phyloP scores from a whole-genome alignment of 2,888 invertebrate species.

The Timema podura region DNA sequence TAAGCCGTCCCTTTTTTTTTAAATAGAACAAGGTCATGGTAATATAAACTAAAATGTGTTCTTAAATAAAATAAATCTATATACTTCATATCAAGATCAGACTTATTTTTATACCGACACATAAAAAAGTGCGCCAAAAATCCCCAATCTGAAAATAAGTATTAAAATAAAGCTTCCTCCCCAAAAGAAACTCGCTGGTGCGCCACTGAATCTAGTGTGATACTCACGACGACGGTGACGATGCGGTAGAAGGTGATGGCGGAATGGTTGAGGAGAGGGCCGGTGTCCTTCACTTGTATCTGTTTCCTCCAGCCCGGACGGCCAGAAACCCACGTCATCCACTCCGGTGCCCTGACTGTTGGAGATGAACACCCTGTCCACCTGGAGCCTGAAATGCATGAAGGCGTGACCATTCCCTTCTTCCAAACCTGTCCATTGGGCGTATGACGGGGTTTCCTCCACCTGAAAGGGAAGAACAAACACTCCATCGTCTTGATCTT shows the following conservation, averaged over 20 bases:
- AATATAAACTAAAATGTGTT: neutral
- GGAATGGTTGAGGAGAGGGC: slow-evolving; percentile 67
- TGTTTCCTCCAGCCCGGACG: slow-evolving; percentile 65
- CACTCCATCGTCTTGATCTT: no score
- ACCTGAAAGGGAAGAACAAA: slow-evolving; percentile 32
- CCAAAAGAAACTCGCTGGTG: no score
- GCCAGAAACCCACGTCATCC: slow-evolving; percentile 69
- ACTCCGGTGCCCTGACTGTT: slow-evolving; percentile 70
- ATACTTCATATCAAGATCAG: neutral
- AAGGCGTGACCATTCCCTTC: slow-evolving; percentile 66
- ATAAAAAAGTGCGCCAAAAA: no score
- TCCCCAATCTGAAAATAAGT: no score
- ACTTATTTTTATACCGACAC: neutral
- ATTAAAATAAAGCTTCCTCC: no score
- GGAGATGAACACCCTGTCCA: slow-evolving; percentile 66
- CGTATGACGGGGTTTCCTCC: slow-evolving; percentile 63
- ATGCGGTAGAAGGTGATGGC: slow-evolving; percentile 83
- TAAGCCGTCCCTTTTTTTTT: neutral
- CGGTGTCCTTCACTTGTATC: slow-evolving; percentile 60
- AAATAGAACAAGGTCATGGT: neutral
- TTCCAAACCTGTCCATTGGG: slow-evolving; percentile 53
- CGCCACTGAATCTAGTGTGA: neutral
- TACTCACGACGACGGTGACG: slow-evolving; percentile 74
- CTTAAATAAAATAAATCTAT: neutral
- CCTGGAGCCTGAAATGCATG: slow-evolving; percentile 64